Evolutionary conservation across 2,888 invertebrate species (phyloP).

Genomic region (Agriopis marginaria): DNA sequence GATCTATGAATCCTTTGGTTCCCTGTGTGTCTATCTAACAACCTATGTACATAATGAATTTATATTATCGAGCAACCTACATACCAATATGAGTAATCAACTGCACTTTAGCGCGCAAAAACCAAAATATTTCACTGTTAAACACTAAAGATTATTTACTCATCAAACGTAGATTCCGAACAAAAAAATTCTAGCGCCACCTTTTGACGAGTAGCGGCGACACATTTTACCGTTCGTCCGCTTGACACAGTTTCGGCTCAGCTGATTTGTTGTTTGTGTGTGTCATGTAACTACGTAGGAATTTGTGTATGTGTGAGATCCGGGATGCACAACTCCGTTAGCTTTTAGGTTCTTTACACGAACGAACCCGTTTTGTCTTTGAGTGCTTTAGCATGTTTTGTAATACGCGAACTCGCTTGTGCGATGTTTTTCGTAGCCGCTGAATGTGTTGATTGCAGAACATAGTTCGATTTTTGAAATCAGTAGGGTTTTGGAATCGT

Average conservation of each 20-base stretch:
- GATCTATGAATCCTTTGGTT: no score
- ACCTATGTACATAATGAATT: conserved; percentile 12
- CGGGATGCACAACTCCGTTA: conserved; percentile 70
- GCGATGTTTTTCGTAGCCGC: conserved; percentile 21
- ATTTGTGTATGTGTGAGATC: conserved; percentile 65
- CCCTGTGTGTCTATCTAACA: not conserved
- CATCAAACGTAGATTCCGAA: not conserved
- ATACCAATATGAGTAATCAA: conserved; percentile 51
- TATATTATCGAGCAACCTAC: conserved; percentile 55
- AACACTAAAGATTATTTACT: conserved; percentile 15
- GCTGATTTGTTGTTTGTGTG: conserved; percentile 68
- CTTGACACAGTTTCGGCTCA: conserved; percentile 82
- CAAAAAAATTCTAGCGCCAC: conserved; percentile 62
- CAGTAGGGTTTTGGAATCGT: not conserved
- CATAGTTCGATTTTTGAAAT: conserved; percentile 8
- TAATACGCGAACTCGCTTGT: conserved; percentile 43
- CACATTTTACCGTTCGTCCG: conserved; percentile 69
- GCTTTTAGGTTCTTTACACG: conserved; percentile 26
- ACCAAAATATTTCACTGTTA: conserved; percentile 37
- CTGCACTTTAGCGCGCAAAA: conserved; percentile 37
- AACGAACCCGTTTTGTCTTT: conserved; percentile 27
- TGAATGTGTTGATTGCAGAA: not conserved
- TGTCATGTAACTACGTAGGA: conserved; percentile 56
- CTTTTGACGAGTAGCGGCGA: conserved; percentile 70
- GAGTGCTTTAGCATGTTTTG: conserved; percentile 36